Base-by-base conservation (phyloP, 2,888 invertebrate genomes). In the Venustoraphidia nigricollis region DNA sequence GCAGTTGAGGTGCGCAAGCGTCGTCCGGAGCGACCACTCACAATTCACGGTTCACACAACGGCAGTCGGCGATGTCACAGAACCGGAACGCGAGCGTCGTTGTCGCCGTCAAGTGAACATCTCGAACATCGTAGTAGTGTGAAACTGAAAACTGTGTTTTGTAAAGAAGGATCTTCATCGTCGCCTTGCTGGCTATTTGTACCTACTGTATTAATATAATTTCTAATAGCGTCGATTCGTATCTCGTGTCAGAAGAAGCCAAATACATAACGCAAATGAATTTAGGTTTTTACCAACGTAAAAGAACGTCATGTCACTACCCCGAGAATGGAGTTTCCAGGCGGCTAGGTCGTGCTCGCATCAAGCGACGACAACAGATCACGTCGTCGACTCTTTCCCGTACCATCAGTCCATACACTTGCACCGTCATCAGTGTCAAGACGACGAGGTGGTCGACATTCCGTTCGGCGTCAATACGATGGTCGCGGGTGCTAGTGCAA, bases 321-420 rank as follows among this genome's bases (percentile, higher is more conserved):
- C 77, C 50, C 65, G 77, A 56, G 74, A 77, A 61, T 77, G 77
- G 62, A 71, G 72, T 55, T 75, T 73, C 57, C 72, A 74, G 56
- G 71, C 75, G 67, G 17, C 37, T 36, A 27, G 74, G 74, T 55
- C 69, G 70, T 55, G 53, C 58, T 52, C 52, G 70, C 57, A 64
- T 68, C 8, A 66, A 67, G 51, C 62, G 64, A 45, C 52, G 67
- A 46, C 62, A 68, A 46, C 68, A 65, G 0, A 52, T 63, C 0
- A 69, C 70, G 35, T 69, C 69, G 0, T 69, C 70, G 2, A 66
- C 69, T 0, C 56, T 69, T 9, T 66, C 65, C 13, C 69, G 68
- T 49, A 69, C 70, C 59, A 65, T 70, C 60, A 67, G 70, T 51
- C 53, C 70, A 40, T 65, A 61, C 0, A 58, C 62, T 0, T 68